Evolutionary conservation across 2,888 invertebrate genomes (phyloP).

Genomic region (Leptopilina syphax): DNA sequence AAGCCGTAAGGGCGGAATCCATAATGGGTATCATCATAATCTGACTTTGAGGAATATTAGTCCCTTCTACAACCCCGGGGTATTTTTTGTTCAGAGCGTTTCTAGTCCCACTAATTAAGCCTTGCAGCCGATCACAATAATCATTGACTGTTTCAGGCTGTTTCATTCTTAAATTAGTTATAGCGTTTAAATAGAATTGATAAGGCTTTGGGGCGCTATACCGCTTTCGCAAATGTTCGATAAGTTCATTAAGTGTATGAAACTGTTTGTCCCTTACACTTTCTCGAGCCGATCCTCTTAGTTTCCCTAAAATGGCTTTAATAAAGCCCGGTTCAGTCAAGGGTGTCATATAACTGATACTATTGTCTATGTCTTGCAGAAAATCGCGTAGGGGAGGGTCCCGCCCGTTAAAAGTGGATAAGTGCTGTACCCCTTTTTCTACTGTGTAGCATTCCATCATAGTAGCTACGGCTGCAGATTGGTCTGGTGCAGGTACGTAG

Average conservation of each 20-base stretch:
- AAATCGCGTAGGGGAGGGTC: too few relatives aligned
- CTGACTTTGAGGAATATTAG: background rate
- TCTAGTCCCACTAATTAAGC: background rate
- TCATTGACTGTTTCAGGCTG: background rate
- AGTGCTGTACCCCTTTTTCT: too few relatives aligned
- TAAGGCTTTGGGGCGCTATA: background rate
- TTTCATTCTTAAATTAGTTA: background rate
- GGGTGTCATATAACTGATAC: too few relatives aligned
- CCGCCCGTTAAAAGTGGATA: too few relatives aligned
- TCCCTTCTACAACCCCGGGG: background rate
- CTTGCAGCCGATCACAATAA: background rate
- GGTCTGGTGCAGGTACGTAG: too few relatives aligned
- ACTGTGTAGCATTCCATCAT: too few relatives aligned
- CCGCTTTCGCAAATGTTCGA: background rate
- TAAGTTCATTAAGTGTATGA: background rate
- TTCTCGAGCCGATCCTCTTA: background rate
- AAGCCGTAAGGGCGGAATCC: background rate
- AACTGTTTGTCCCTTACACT: background rate
- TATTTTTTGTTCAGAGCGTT: background rate
- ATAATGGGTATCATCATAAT: background rate
- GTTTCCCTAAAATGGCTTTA: background rate
- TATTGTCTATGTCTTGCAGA: too few relatives aligned
- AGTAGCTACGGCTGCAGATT: too few relatives aligned
- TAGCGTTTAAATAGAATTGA: background rate
- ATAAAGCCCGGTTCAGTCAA: too few relatives aligned